Percentiles rank a stretch among this genome's conserved stretches.
phyloP scores from a whole-genome alignment of 2,797 vertebrate genomes.

The Craterocephalus amniculus region DNA sequence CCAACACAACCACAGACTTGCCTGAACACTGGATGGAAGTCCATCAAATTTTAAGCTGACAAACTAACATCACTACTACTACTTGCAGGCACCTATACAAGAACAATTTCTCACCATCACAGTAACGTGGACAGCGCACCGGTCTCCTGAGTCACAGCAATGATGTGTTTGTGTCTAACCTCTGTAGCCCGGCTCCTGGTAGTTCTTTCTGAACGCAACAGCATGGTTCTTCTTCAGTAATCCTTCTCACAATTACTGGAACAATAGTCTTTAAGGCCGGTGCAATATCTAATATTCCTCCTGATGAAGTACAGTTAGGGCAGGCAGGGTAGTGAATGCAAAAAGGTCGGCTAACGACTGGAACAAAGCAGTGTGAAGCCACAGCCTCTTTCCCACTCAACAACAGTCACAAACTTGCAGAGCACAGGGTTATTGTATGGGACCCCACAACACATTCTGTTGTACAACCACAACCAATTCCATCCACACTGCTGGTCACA shows the following conservation, averaged over 20 bases:
- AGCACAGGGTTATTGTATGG: conserved; percentile 66
- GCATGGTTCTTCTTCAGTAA: conserved; percentile 68
- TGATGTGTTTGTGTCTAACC: conserved; percentile 72
- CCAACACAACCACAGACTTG: no score
- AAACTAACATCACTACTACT: not conserved
- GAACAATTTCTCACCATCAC: conserved; percentile 4
- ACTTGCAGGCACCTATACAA: not conserved
- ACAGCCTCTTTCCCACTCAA: conserved; percentile 56
- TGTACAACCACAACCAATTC: conserved; percentile 54
- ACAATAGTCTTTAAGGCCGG: conserved; percentile 18
- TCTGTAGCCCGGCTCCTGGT: conserved; percentile 64
- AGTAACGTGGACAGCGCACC: not conserved
- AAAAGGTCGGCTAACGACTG: conserved; percentile 46
- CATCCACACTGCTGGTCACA: conserved; percentile 47
- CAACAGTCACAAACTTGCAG: conserved; percentile 62
- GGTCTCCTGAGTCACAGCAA: conserved; percentile 12
- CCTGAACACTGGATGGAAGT: not conserved
- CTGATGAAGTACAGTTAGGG: conserved; percentile 47
- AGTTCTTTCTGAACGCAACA: conserved; percentile 71
- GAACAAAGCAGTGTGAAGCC: conserved; percentile 62
- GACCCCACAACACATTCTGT: conserved; percentile 56
- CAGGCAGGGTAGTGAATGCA: conserved; percentile 31
- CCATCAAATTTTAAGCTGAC: not conserved
- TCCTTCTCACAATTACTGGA: conserved; percentile 50
- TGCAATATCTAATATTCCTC: conserved; percentile 42